These are phyloP conservation scores for Micromys minutus DNA, from an alignment of 2,113 vertebrate species.

Conservation along the genomic window DNA sequence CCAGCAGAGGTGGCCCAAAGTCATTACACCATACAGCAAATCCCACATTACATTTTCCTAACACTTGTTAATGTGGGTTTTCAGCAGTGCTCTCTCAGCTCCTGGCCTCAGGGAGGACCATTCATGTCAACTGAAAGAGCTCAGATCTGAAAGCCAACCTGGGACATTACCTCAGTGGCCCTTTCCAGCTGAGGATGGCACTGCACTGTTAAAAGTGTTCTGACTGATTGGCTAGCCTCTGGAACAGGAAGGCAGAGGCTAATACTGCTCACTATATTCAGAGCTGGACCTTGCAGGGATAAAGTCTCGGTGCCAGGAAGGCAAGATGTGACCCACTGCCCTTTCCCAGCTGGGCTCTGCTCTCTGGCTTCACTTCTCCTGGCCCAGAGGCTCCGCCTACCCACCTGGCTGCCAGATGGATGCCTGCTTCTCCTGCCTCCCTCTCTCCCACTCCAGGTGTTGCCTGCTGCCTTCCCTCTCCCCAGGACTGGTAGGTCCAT, in stretches of 20 bases:
- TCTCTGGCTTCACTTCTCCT: not conserved
- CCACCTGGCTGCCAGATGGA: conserved; percentile 50
- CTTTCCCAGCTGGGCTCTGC: not conserved
- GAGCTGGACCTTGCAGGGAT: not conserved
- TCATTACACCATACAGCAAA: not conserved
- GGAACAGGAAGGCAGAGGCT: not conserved
- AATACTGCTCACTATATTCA: not conserved
- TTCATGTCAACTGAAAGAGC: not conserved
- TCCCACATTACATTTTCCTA: not conserved
- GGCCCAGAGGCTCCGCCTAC: not conserved
- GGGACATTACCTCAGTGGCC: not conserved
- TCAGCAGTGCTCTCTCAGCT: not conserved
- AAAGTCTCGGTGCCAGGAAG: not conserved
- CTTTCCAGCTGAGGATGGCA: not conserved
- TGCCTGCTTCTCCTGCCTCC: not conserved
- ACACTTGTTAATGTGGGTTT: not conserved
- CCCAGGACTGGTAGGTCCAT: not conserved
- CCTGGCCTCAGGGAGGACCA: not conserved
- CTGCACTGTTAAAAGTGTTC: not conserved
- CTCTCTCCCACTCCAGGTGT: not conserved
- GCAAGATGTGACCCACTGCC: not conserved
- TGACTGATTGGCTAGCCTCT: not conserved
- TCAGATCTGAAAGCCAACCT: not conserved
- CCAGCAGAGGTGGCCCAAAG: not conserved
- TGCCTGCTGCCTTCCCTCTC: not conserved